Base-by-base conservation (phyloP, 1,140 invertebrate genomes). In the Ips nitidus region DNA sequence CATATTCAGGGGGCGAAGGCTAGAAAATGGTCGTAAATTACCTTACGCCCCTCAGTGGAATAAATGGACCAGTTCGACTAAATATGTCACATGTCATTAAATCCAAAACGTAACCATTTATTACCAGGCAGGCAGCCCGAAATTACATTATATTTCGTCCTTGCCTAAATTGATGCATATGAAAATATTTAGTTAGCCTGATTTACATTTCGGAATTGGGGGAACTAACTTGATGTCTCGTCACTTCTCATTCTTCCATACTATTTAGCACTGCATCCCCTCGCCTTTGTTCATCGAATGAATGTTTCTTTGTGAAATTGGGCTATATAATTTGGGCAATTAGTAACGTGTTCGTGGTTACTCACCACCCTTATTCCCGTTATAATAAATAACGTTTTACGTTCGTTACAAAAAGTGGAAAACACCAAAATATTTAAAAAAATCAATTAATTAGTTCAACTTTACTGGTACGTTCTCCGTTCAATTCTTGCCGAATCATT, bases 101-200 rank as follows among this genome's bases (percentile, higher is more conserved):
- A 73, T 73, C 61, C 67, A 64, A 65, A 73, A 73, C 52, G 63
- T 47, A 66, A 73, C 68, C 71, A 73, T 73, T 73, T 70, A 73
- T 73, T 73, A 66, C 69, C 64, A 65, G 63, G 52, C 58, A 69
- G 71, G 66, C 69, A 70, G 61, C 40, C 60, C 47, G 38, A 71
- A 71, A 71, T 71, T 71, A 71, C 69, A 71, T 73, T 73, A 73
- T 66, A 65, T 73, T 73, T 71, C 47, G 66, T 61, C 64, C 61
- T 68, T 57, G 59, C 62, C 56, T 75, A 75, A 75, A 74, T 74
- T 64, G 73, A 71, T 73, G 74, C 74, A 75, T 75, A 74, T 75
- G 74, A 75, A 74, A 75, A 75, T 73, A 74, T 75, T 75, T 74
- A 75, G 73, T 72, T 73, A 72, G 72, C 53, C 71, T 74, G 73